phyloP scores from a whole-genome alignment of 2,113 vertebrate genomes.

The Oenanthe melanoleuca region DNA sequence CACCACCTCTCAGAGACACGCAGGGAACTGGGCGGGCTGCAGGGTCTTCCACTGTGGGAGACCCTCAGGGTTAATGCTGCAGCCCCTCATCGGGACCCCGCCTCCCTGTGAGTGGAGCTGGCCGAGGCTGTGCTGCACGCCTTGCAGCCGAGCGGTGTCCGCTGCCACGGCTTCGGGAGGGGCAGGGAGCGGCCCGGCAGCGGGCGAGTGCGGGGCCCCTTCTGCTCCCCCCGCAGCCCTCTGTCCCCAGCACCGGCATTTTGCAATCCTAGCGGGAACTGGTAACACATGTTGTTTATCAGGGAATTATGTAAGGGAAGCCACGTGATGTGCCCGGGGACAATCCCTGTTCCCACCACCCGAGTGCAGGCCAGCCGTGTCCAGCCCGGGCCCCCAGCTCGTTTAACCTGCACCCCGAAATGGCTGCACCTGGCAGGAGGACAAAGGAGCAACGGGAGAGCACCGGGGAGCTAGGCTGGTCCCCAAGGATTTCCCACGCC shows the following conservation, averaged over 20 bases:
- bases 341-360: neutral
- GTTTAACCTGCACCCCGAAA: neutral
- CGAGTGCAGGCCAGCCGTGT: accelerated
- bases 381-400: accelerated
- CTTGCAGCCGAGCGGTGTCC: accelerated
- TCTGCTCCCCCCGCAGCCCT: neutral
- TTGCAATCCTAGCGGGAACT: conserved; percentile 18
- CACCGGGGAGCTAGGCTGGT: neutral
- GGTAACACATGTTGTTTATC: conserved; percentile 54
- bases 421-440: accelerated
- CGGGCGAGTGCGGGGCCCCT: accelerated
- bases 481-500: no score
- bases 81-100: neutral
- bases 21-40: neutral
- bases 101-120: neutral
- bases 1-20: neutral
- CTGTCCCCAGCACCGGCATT: neutral
- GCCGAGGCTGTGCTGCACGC: accelerated
- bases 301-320: neutral
- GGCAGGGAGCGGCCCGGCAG: neutral
- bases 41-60: no score
- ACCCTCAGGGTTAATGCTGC: neutral
- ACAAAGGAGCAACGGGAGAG: neutral
- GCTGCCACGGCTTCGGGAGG: neutral
- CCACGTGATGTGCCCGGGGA: neutral